Evolutionary conservation across 2,113 vertebrate genomes (phyloP).

Genomic region (Tamias sibiricus): DNA sequence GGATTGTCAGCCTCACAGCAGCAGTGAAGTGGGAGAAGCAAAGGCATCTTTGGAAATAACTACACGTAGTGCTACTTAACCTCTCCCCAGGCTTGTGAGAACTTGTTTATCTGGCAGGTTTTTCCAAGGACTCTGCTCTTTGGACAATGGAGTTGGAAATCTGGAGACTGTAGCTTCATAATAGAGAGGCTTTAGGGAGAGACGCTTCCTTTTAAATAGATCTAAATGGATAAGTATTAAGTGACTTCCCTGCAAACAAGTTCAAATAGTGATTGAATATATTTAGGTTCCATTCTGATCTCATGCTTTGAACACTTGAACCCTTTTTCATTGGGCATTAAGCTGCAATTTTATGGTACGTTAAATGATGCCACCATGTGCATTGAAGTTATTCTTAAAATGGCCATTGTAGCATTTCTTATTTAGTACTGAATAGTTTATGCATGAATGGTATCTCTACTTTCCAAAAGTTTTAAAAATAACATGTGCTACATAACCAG

Average conservation of each 20-base stretch:
- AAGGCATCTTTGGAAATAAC: conserved; percentile 68
- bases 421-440: neutral
- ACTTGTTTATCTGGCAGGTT: conserved; percentile 75
- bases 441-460: conserved; percentile 52
- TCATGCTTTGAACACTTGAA: conserved; percentile 64
- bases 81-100: conserved; percentile 79
- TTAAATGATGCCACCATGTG: conserved; percentile 24
- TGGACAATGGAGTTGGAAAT: conserved; percentile 69
- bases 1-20: conserved; percentile 59
- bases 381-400: conserved; percentile 65
- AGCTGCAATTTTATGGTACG: conserved; percentile 65
- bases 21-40: conserved; percentile 50
- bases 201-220: conserved; percentile 63
- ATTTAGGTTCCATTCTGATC: conserved; percentile 62
- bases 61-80: conserved; percentile 55
- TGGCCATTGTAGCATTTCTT: conserved; percentile 51
- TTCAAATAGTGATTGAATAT: conserved; percentile 59
- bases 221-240: conserved; percentile 71
- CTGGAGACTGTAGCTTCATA: conserved; percentile 64
- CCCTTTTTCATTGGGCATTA: conserved; percentile 51
- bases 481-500: neutral
- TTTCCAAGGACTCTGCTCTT: conserved; percentile 60
- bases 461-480: conserved; percentile 36
- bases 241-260: conserved; percentile 63
- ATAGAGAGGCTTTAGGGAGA: conserved; percentile 62